phyloP scores from a whole-genome alignment of 2,797 vertebrate genomes.

The Coracias cyanogaster region DNA sequence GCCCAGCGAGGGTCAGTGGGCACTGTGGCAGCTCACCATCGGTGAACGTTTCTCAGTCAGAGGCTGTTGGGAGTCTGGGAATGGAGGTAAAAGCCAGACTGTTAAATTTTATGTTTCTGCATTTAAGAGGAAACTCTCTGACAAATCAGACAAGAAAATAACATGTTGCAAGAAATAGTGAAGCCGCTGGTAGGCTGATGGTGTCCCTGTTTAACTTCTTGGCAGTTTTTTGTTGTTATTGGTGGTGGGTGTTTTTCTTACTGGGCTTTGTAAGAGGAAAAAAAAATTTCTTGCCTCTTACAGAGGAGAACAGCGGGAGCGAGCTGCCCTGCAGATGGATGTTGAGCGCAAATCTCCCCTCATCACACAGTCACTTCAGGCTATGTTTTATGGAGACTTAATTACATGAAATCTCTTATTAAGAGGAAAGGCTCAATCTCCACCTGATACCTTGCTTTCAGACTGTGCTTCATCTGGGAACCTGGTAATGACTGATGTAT shows the following conservation, averaged over 20 bases:
- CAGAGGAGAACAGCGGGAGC: not conserved
- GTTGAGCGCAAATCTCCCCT: not conserved
- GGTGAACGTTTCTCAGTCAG: not conserved
- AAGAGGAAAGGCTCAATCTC: not conserved
- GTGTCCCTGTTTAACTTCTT: conserved; percentile 35
- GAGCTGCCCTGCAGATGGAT: not conserved
- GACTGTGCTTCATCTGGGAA: not conserved
- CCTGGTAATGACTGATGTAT: not conserved
- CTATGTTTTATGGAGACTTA: not conserved
- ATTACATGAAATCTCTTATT: not conserved
- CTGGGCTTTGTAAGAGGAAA: not conserved
- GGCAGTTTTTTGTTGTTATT: not conserved
- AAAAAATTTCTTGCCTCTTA: not conserved
- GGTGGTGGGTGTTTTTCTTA: not conserved
- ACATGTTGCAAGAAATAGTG: conserved; percentile 58
- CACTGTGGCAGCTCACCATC: accelerated
- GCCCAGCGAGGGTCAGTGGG: accelerated
- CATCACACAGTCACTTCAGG: not conserved
- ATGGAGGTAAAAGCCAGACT: conserved; percentile 20
- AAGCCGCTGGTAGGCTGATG: conserved; percentile 22
- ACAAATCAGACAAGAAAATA: conserved; percentile 65
- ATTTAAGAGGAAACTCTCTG: conserved; percentile 44
- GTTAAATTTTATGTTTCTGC: conserved; percentile 18
- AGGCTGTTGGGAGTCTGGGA: not conserved
- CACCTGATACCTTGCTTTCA: not conserved